These are phyloP conservation scores for Wasmannia auropunctata DNA, from an alignment of 1,140 invertebrate species.

Conservation along the genomic window DNA sequence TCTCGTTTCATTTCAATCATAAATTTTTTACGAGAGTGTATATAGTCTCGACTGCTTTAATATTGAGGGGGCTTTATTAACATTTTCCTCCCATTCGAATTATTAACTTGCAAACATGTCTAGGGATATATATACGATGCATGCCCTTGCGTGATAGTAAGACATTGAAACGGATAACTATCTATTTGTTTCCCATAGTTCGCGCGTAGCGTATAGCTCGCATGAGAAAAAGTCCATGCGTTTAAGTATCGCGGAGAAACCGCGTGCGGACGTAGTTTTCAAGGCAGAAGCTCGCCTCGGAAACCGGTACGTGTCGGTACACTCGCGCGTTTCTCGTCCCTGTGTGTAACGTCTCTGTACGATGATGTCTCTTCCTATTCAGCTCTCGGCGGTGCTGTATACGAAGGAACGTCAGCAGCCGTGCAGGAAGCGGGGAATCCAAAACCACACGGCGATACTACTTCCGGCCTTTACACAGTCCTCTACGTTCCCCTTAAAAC, in stretches of 20 bases:
- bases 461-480: slow-evolving; percentile 47
- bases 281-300: slow-evolving; percentile 12
- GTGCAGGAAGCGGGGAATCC: slow-evolving; percentile 42
- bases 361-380: slow-evolving; percentile 2
- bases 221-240: slow-evolving; percentile 31
- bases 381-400: neutral
- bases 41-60: neutral
- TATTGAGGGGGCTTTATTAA: neutral
- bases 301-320: slow-evolving; percentile 16
- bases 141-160: slow-evolving; percentile 11
- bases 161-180: neutral
- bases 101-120: neutral
- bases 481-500: slow-evolving; percentile 23
- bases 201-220: neutral
- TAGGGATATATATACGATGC: too few species aligned
- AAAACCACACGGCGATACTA: slow-evolving; percentile 42
- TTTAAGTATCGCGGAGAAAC: slow-evolving; percentile 24
- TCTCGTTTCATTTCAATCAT: neutral
- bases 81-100: neutral
- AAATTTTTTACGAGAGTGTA: neutral
- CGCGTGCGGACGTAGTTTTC: slow-evolving; percentile 29
- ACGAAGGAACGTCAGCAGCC: slow-evolving; percentile 7
- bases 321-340: neutral
- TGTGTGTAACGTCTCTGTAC: neutral
- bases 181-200: slow-evolving; percentile 35